phyloP scores from a whole-genome alignment of 2,797 vertebrate species.

The Sardinella longiceps region DNA sequence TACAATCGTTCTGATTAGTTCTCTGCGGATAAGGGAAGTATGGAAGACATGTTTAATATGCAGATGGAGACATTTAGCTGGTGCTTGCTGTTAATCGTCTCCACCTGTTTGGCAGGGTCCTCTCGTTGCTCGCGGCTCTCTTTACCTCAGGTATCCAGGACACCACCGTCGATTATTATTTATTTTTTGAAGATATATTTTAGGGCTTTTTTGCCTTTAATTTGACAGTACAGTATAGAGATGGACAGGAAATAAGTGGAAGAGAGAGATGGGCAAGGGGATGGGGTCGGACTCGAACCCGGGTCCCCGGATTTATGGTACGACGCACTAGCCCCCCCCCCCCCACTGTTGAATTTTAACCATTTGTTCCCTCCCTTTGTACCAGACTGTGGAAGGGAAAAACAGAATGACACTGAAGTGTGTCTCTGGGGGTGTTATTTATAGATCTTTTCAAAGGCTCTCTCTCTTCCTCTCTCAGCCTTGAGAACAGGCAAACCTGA shows the following conservation, averaged over 20 bases:
- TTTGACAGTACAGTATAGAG: no score
- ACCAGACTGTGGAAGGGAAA: conserved; percentile 50
- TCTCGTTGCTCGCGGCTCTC: conserved; percentile 33
- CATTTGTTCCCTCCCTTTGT: conserved; percentile 42
- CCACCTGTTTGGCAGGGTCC: conserved; percentile 41
- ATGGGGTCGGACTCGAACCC: no score
- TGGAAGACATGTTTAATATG: conserved; percentile 40
- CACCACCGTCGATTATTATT: no score
- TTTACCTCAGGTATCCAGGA: conserved; percentile 46
- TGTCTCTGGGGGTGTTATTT: conserved; percentile 42
- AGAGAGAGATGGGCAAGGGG: no score
- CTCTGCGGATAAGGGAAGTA: conserved; percentile 26
- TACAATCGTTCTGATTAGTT: conserved; percentile 37
- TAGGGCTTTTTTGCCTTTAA: no score
- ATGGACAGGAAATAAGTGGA: no score
- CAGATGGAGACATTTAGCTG: conserved; percentile 56
- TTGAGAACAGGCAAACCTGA: conserved; percentile 31
- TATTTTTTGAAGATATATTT: no score
- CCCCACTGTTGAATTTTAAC: conserved; percentile 51
- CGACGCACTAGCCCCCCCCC: no score
- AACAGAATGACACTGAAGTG: conserved; percentile 36
- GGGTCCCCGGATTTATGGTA: no score
- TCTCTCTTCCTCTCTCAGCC: no score
- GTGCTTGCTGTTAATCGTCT: conserved; percentile 53
- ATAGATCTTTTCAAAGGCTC: conserved; percentile 40